A percentile compares a stretch with the other conserved stretches of the same genome.
phyloP scores from a whole-genome alignment of 2,888 invertebrate genomes.

The Drosophila macrospina region DNA sequence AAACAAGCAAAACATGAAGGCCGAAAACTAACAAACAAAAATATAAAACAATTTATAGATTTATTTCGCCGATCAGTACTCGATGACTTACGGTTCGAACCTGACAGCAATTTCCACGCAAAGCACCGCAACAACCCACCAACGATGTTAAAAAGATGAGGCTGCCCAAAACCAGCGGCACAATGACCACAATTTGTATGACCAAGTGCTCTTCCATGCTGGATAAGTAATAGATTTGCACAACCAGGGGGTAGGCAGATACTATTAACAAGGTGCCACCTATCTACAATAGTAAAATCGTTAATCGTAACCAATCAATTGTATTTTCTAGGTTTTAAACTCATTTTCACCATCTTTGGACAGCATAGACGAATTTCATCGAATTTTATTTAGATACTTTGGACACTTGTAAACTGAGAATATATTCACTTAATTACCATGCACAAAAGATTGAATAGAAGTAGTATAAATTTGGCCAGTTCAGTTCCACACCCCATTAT shows the following conservation, averaged over 20 bases:
- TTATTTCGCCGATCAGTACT: background rate
- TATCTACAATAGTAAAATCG: slow-evolving; percentile 26
- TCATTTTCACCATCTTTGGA: too few relatives aligned
- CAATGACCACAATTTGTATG: slow-evolving; percentile 10
- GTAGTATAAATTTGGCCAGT: slow-evolving; percentile 26
- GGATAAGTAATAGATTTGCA: background rate
- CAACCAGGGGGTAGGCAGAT: slow-evolving; percentile 1
- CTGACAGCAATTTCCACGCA: background rate
- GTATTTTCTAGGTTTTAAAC: too few relatives aligned
- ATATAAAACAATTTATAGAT: background rate
- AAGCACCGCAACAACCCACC: slow-evolving; percentile 33
- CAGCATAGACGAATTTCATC: too few relatives aligned
- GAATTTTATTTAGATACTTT: background rate
- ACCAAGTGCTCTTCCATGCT: background rate
- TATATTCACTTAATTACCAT: slow-evolving; percentile 36
- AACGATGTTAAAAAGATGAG: background rate
- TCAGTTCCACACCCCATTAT: slow-evolving; percentile 30
- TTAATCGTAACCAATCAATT: too few relatives aligned
- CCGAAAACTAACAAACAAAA: slow-evolving; percentile 27
- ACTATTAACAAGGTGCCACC: slow-evolving; percentile 2
- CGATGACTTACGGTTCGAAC: slow-evolving; percentile 20
- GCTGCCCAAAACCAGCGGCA: slow-evolving; percentile 2
- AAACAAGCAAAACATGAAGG: slow-evolving; percentile 26
- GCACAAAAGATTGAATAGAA: slow-evolving; percentile 22
- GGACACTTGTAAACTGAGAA: background rate